Conservation (phyloP, 1,140 invertebrate species). For the Drosophila melanogaster region Release_6_plus_ISO1_MT NC_004354.4:20579501-20580000, state of each 20-base stretch:
- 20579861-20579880: conserved; percentile 63
- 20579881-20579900: conserved; percentile 14
- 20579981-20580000: conserved; percentile 32
- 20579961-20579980: conserved; percentile 24
- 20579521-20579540: too few species aligned
- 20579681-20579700: conserved; percentile 25
- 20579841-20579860: conserved; percentile 34
- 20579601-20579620: not conserved
- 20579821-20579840: conserved; percentile 7
- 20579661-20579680: conserved; percentile 3
- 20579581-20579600: not conserved
- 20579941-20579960: conserved; percentile 50
- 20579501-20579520: too few species aligned
- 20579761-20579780: conserved; percentile 58
- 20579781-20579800: conserved; percentile 26
- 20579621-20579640: conserved; percentile 12
- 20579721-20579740: not conserved
- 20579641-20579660: conserved; percentile 25
- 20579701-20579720: conserved; percentile 69
- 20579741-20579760: conserved; percentile 21
- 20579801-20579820: too few species aligned
- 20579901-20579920: conserved; percentile 33
- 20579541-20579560: not conserved
- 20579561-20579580: not conserved
- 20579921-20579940: conserved; percentile 61